These are phyloP conservation scores for Dryas iulia DNA, from an alignment of 1,140 invertebrate genomes.

Conservation along the genomic window DNA sequence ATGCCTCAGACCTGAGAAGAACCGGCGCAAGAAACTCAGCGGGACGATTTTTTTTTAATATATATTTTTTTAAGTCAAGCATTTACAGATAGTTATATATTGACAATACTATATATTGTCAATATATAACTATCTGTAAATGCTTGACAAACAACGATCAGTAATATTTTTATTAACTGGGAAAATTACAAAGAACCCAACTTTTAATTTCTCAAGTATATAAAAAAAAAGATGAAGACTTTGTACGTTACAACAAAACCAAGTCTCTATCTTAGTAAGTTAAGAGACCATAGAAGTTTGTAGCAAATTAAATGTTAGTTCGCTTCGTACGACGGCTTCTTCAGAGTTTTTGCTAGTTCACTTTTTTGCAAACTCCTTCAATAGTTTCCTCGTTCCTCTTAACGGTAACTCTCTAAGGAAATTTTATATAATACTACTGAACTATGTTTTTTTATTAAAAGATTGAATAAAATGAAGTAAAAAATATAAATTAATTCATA, in stretches of 20 bases:
- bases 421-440: not conserved
- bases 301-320: conserved; percentile 66
- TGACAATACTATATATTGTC: too few relatives aligned
- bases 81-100: too few relatives aligned
- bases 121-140: too few relatives aligned
- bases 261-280: conserved; percentile 52
- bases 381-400: conserved; percentile 22
- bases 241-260: not conserved
- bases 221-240: not conserved
- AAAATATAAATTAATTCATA: too few relatives aligned
- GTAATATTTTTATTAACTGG: too few relatives aligned
- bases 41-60: too few relatives aligned
- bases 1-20: too few relatives aligned
- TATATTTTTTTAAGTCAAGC: too few relatives aligned
- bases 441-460: not conserved
- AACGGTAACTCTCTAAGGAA: not conserved
- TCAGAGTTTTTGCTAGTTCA: conserved; percentile 12
- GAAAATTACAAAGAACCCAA: not conserved
- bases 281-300: conserved; percentile 59
- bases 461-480: not conserved
- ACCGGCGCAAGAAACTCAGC: too few relatives aligned
- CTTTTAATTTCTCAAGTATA: not conserved
- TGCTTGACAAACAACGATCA: too few relatives aligned
- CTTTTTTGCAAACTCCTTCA: conserved; percentile 33
- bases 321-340: conserved; percentile 29